phyloP scores from a whole-genome alignment of 1,140 invertebrate genomes.

The Probaryconus sp. region DNA sequence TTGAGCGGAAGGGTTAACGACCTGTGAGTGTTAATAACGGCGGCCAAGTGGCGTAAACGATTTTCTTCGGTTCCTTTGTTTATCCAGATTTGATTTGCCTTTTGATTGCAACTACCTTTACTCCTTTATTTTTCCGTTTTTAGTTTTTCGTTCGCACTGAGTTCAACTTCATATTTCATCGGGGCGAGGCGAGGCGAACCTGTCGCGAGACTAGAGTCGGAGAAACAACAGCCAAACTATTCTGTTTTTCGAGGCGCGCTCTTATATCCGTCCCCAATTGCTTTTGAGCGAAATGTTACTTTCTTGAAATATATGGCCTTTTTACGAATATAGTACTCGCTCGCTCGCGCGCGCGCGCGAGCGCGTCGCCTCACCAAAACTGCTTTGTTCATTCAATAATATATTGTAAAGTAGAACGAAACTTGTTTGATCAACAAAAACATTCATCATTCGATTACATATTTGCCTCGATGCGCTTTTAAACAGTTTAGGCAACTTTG shows the following conservation, averaged over 20 bases:
- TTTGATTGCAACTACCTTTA: no score
- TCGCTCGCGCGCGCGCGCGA: no score
- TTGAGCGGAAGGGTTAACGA: no score
- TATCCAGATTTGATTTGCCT: no score
- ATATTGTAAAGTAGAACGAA: constrained; percentile 58
- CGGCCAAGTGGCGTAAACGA: no score
- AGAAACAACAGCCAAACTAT: constrained; percentile 58
- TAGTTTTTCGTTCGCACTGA: constrained; percentile 17
- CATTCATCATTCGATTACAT: constrained; percentile 59
- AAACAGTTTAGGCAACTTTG: constrained; percentile 56
- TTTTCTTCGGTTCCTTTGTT: no score
- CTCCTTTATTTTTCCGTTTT: constrained; percentile 1
- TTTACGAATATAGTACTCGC: constrained; percentile 55
- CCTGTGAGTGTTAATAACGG: no score
- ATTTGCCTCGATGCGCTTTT: constrained; percentile 53
- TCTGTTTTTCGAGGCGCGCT: constrained; percentile 50
- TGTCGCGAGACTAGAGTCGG: constrained; percentile 45
- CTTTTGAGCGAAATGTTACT: constrained; percentile 57
- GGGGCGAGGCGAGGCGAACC: constrained; percentile 40
- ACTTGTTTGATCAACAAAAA: constrained; percentile 61
- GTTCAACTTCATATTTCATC: constrained; percentile 63
- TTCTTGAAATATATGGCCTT: constrained; percentile 57
- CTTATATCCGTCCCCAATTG: constrained; percentile 47
- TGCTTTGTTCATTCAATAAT: constrained; percentile 53
- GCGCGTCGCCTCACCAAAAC: constrained; percentile 33